Conservation (phyloP, 30 jellyfish, hydroid and myxozoan species). For the Hydractinia symbiolongicarpus region DNA sequence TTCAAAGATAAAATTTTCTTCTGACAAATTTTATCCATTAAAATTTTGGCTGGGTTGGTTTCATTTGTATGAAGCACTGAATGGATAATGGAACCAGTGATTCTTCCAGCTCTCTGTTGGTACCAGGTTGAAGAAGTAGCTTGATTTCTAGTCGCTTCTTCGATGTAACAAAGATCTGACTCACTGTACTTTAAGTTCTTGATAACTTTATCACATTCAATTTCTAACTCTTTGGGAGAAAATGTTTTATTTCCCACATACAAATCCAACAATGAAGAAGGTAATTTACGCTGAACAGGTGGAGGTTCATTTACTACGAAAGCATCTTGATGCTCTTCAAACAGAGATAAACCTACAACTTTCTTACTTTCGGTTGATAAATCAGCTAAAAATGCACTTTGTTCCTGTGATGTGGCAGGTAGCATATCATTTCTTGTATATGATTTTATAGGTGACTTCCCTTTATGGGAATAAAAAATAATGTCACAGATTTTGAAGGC, state of each 20-base stretch:
- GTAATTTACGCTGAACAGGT: not conserved
- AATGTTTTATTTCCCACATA: not conserved
- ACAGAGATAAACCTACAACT: slow-evolving; percentile 3
- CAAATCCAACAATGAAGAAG: not conserved
- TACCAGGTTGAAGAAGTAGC: not conserved
- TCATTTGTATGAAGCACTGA: not conserved
- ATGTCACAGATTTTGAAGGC: not conserved
- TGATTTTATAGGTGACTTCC: not conserved
- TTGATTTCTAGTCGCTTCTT: slow-evolving; percentile 22
- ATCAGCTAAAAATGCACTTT: too few species aligned
- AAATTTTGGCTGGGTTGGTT: not conserved
- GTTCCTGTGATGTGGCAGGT: too few species aligned
- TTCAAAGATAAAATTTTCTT: not conserved
- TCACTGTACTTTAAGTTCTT: not conserved
- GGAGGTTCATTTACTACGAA: not conserved
- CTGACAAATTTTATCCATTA: not conserved
- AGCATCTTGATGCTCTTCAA: not conserved
- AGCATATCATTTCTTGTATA: too few species aligned
- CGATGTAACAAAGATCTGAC: not conserved
- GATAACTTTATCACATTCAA: not conserved
- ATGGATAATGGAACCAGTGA: slow-evolving; percentile 18
- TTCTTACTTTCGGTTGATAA: not conserved
- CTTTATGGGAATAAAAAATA: not conserved
- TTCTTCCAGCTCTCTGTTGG: slow-evolving; percentile 17
- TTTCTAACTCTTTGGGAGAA: not conserved